Evolutionary conservation across 2,113 vertebrate species (phyloP).

Genomic region (Pedionomus torquatus): DNA sequence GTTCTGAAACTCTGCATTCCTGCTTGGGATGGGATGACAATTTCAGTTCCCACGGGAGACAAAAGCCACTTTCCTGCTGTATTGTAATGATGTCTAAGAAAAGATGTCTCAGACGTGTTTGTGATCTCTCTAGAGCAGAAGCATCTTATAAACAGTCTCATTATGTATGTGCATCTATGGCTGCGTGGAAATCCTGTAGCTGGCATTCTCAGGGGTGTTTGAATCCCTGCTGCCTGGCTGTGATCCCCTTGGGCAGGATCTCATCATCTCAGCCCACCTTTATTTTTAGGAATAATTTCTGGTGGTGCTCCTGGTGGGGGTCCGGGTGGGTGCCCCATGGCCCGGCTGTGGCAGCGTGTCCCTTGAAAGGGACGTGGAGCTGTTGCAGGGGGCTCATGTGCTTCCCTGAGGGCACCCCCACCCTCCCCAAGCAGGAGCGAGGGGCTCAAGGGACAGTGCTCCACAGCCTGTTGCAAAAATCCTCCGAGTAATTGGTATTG

Average conservation of each 20-base stretch:
- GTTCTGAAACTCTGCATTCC: neutral
- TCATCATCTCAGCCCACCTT: neutral
- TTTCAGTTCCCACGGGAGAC: neutral
- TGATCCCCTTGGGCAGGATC: neutral
- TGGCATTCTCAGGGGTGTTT: neutral
- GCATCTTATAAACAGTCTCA: neutral
- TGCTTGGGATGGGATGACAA: neutral
- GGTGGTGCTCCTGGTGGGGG: accelerated
- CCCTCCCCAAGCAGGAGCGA: accelerated
- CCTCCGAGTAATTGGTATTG: accelerated
- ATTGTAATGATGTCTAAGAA: neutral
- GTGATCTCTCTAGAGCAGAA: slow-evolving; percentile 5
- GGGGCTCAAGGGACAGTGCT: neutral
- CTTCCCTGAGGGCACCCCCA: neutral
- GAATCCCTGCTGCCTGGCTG: neutral
- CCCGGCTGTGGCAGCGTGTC: neutral
- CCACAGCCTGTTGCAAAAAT: neutral
- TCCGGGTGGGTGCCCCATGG: accelerated
- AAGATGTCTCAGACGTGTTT: neutral
- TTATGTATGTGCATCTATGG: neutral
- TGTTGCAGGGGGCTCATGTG: neutral
- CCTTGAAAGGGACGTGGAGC: neutral
- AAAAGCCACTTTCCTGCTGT: neutral
- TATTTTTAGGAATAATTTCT: neutral
- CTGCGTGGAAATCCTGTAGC: neutral